Evolutionary conservation across 2,888 invertebrate species (phyloP), one percentile per base, ranked within the genome.

Genomic region (Rotaria macrura): DNA sequence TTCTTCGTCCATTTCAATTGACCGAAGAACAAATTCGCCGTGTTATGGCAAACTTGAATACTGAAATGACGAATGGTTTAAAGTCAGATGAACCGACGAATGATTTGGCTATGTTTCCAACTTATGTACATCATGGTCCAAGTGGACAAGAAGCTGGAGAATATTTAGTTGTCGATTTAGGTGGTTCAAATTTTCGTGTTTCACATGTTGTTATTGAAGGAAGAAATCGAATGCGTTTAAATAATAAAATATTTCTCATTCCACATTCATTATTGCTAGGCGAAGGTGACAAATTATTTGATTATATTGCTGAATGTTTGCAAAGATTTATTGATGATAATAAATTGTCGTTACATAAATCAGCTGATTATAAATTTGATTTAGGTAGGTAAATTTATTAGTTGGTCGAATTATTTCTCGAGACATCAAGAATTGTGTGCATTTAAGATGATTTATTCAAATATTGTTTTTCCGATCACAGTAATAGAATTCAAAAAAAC

Each of bases 171-270:
- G 93, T 99, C 89, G 98, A 99, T 92, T 93, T 99, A 90, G 98
- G 98, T 85, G 98, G 98, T 85, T 98, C 97, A 85, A 98, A 99
- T 91, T 98, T 98, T 92, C 94, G 97, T 88, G 97, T 98, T n/a
- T 79, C 79, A 43, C 79, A 79, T 79, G 79, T 79, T 4, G 10
- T 12, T 79, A 79, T 79, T 43, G 79, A 79, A 79, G 43, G 12
- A 79, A 23, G 79, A 79, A 79, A 79, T 40, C 40, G 43, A 43
- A 79, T 79, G 40, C 79, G 43, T 40, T 79, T 79, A 43, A 79
- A 43, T 79, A 79, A 79, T 79, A 79, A 79, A 79, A 79, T 79
- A 40, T 79, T 79, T 43, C 43, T 79, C 9, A 79, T 79, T 79
- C 79, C 79, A 12, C 79, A 79, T 79, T 79, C 79, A 12, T 43